Base-by-base conservation (phyloP, 2,888 invertebrate species). In the Argyresthia albistria region DNA sequence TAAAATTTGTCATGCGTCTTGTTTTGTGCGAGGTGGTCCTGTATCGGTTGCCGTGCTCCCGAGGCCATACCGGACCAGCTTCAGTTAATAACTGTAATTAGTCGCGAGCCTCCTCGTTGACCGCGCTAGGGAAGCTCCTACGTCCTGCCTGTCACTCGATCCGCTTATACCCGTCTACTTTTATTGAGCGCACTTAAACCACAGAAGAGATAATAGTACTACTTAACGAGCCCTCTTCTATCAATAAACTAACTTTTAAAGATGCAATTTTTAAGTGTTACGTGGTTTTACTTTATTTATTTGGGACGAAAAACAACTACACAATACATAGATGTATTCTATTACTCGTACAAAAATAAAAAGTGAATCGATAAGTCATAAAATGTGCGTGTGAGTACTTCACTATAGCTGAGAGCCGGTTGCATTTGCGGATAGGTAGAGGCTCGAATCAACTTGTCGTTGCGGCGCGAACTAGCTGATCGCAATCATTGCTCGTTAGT, bases 41-140 rank as follows among this genome's bases (percentile, higher is more conserved):
- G 59, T 67, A 70, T 72, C 71, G 70, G 69, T 73, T 73, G 70
- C 74, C 71, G 61, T 58, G 58, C 64, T 73, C 72, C 67, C 66
- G 66, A 62, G 67, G 68, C 25, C 15, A 71, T 65, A 39, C 54
- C 52, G 63, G 60, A 64, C 70, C 70, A 64, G 72, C 72, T 72
- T 68, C 61, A 66, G 70, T 79, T n/a, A 78, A 82, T 80, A 77
- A 77, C 79, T 67, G 80, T 76, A 80, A 81, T 83, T 81, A 82
- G 71, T 67, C 66, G 62, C 64, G 61, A 70, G 65, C 67, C 70
- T 70, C 72, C 71, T 70, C 70, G 69, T 39, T 39, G 16, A 43
- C n/a, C 49, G 39, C 43, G 16, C 16, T 46, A 50, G 50, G 46
- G 53, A 46, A 25, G 25, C 6, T 8, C 14, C 16, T 16, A 16